Percentiles rank a stretch among this genome's conserved stretches.
These are phyloP conservation scores for Falco concolor DNA, from an alignment of 2,797 vertebrate genomes.

Conservation along the genomic window DNA sequence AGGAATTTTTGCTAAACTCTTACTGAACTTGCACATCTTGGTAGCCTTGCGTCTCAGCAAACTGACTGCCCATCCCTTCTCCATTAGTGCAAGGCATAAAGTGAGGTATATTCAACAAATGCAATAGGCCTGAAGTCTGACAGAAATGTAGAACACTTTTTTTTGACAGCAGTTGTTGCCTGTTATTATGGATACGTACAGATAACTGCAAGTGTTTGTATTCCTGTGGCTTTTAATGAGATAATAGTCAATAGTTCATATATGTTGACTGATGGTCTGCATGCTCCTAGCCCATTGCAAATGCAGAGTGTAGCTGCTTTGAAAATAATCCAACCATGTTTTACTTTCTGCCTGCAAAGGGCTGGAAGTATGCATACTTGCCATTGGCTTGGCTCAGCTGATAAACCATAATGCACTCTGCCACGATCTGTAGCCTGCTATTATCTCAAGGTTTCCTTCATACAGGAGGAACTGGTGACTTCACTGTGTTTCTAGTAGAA, in stretches of 20 bases:
- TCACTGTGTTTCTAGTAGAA: neutral
- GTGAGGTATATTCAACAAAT: neutral
- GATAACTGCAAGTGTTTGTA: neutral
- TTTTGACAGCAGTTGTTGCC: neutral
- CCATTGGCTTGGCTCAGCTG: neutral
- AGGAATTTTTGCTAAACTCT: neutral
- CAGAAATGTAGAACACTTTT: neutral
- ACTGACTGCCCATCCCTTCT: neutral
- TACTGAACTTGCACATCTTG: neutral
- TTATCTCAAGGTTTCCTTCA: neutral
- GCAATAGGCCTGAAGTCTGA: neutral
- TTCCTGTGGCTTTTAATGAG: neutral
- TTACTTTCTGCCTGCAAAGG: neutral
- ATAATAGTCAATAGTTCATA: neutral
- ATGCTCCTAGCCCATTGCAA: neutral
- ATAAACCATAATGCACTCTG: neutral
- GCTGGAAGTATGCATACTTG: neutral
- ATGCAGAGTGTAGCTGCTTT: neutral
- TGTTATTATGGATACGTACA: neutral
- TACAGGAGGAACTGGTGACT: neutral
- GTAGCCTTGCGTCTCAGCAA: neutral
- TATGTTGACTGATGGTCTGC: neutral
- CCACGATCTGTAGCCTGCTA: neutral
- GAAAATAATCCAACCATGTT: neutral
- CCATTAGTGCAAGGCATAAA: neutral